Base-by-base conservation (phyloP, 2,797 vertebrate genomes). In the Pseudochaenichthys georgianus region DNA sequence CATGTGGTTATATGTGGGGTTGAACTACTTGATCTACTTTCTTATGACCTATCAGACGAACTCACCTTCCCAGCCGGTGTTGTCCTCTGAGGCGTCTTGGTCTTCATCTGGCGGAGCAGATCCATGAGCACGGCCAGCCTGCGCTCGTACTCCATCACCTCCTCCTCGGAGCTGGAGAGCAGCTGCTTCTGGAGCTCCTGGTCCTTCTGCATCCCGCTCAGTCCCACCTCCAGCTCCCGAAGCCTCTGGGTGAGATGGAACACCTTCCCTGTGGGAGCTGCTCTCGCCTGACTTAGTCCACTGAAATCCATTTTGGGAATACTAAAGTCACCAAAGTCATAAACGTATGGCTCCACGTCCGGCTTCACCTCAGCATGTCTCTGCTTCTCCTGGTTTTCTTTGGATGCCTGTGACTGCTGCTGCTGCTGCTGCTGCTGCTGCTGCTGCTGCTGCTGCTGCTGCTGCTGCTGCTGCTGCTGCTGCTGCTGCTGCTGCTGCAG, bases 181-280 rank as follows among this genome's bases (percentile, higher is more conserved):
- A 96, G 95, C 82, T 96, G 91, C 87, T 95, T 96, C 90, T 97
- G 96, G 54, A 96, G 86, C 74, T 96, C 94, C 88, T 97, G 94
- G 65, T 94, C 94, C 58, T 19, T 82, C 67, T 96, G 95, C 83
- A 96, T 94, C 19, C 75, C 85, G 38, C 86, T 89, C 59, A 97
- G 84, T 28, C 95, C 94, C 2, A 89, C 87, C 87, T 97, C 96
- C 87, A 97, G 81, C 73, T 97, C 95, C 21, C 81, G 80, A 41
- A 97, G 93, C 85, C 92, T 97, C 78, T 95, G 85, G 5, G 91
- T 95, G 73, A 98, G 86, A 50, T 93, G 66, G 8, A 89, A 87
- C 48, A 95, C 82, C 79, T 94, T 92, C 62, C 92, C 80, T 3
- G 84, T 5, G 34, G 83, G 65, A 85, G 76, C 52, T 75, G 80